phyloP scores from a whole-genome alignment of 2,888 invertebrate genomes.

The Meiosimyza platycephala region DNA sequence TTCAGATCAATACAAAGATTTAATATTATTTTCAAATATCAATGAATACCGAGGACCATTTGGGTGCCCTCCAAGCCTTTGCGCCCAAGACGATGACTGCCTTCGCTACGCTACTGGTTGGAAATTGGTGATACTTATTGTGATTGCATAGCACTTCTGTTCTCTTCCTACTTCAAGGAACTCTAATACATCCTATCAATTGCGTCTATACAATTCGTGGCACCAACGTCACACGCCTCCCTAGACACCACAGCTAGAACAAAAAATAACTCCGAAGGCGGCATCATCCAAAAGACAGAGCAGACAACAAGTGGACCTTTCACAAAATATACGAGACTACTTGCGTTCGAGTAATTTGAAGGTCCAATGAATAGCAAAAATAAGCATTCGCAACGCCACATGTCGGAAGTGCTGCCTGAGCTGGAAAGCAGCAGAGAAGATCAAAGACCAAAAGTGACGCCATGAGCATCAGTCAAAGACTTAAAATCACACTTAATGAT shows the following conservation, averaged over 20 bases:
- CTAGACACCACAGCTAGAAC: conserved; percentile 40
- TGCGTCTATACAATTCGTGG: conserved; percentile 17
- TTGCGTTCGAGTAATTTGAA: not conserved
- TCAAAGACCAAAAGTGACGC: too few relatives aligned
- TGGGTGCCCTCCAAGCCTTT: too few relatives aligned
- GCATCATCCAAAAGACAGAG: not conserved
- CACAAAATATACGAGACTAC: not conserved
- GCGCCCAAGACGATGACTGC: too few relatives aligned
- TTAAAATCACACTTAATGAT: conserved; percentile 18
- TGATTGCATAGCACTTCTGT: too few relatives aligned
- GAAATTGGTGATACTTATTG: too few relatives aligned
- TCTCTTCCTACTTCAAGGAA: too few relatives aligned
- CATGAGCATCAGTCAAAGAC: conserved; percentile 8
- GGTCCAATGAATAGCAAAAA: not conserved
- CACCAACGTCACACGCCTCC: conserved; percentile 41
- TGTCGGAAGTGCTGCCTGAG: conserved; percentile 13
- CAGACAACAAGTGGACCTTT: conserved; percentile 13
- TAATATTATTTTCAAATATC: too few relatives aligned
- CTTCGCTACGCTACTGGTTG: too few relatives aligned
- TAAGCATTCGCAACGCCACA: conserved; percentile 19
- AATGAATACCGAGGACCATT: too few relatives aligned
- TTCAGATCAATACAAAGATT: too few relatives aligned
- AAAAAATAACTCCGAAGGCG: conserved; percentile 36
- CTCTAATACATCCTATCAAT: not conserved
- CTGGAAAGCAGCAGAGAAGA: not conserved